Evolutionary conservation across 2,888 invertebrate species (phyloP).

Genomic region (Sphaerophoria taeniata): DNA sequence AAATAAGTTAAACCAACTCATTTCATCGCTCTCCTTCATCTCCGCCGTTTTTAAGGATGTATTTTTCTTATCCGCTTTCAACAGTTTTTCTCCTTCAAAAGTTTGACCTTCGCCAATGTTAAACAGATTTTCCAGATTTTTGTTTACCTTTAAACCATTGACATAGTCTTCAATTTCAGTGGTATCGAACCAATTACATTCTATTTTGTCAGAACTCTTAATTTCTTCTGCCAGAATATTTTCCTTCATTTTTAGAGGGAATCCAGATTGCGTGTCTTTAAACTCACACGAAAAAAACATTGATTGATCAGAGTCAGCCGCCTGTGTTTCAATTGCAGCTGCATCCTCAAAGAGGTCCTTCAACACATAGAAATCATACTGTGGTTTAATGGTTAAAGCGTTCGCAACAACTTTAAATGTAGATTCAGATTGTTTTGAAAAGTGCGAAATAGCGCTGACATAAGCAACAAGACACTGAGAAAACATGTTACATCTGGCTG

Average conservation of each 20-base stretch:
- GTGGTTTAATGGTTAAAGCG: slow-evolving; percentile 84
- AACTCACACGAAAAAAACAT: slow-evolving; percentile 78
- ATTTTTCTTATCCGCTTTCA: background rate
- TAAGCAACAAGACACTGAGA: slow-evolving; percentile 97
- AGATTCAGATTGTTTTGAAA: slow-evolving; percentile 93
- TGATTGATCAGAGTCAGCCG: slow-evolving; percentile 79
- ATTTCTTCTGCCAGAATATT: slow-evolving; percentile 44
- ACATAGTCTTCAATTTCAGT: slow-evolving; percentile 34
- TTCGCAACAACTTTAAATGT: slow-evolving; percentile 90
- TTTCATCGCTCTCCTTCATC: too few relatives aligned
- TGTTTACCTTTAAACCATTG: background rate
- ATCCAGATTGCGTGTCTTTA: slow-evolving; percentile 25
- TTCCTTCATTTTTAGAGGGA: background rate
- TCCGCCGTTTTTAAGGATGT: slow-evolving; percentile 3
- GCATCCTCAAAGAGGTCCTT: slow-evolving; percentile 89
- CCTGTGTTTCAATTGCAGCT: slow-evolving; percentile 69
- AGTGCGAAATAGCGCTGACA: slow-evolving; percentile 92
- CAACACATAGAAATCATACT: slow-evolving; percentile 95
- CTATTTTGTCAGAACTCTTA: slow-evolving; percentile 13
- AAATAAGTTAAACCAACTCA: slow-evolving; percentile 80
- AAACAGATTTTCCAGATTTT: background rate
- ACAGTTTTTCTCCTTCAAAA: background rate
- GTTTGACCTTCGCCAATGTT: slow-evolving; percentile 10
- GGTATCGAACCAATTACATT: slow-evolving; percentile 42
- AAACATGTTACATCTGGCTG: slow-evolving; percentile 99